Percentiles rank a stretch among this genome's conserved stretches.
These are phyloP conservation scores for Ochropacha duplaris DNA, from an alignment of 2,888 invertebrate species.

Conservation along the genomic window DNA sequence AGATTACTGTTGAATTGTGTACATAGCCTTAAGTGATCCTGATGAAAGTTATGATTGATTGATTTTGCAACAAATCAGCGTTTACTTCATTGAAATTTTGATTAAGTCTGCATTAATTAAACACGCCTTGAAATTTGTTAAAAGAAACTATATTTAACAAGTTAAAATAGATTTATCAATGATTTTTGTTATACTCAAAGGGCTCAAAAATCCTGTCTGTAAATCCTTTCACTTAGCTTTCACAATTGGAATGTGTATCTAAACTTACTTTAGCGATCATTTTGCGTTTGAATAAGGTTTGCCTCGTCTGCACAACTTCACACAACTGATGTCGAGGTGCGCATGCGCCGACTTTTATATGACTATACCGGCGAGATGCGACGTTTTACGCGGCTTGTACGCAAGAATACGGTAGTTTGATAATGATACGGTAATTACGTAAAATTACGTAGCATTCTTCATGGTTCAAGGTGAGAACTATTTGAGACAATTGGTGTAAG, in stretches of 20 bases:
- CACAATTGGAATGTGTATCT: constrained; percentile 33
- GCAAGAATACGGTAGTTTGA: constrained; percentile 80
- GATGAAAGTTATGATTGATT: background rate
- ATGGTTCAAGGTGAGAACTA: constrained; percentile 73
- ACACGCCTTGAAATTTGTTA: too few relatives aligned
- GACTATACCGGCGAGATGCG: constrained; percentile 71
- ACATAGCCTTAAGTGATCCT: background rate
- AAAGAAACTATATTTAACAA: background rate
- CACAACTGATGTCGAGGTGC: constrained; percentile 75
- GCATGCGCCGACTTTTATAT: constrained; percentile 75
- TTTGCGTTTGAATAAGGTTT: constrained; percentile 76
- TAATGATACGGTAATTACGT: constrained; percentile 78
- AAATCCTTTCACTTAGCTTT: constrained; percentile 60
- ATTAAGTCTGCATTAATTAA: background rate
- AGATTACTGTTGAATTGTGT: background rate
- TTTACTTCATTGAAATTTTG: background rate
- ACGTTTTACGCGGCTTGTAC: constrained; percentile 58
- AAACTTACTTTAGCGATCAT: constrained; percentile 81
- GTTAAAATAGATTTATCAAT: too few relatives aligned
- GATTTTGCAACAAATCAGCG: background rate
- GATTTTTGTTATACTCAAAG: too few relatives aligned
- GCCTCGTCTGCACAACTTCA: constrained; percentile 77
- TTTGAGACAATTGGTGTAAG: constrained; percentile 32
- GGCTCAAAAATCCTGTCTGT: constrained; percentile 9
- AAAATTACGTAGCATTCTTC: constrained; percentile 64